Evolutionary conservation across 2,888 invertebrate genomes (phyloP).

Genomic region (Cheilosia scutellata): DNA sequence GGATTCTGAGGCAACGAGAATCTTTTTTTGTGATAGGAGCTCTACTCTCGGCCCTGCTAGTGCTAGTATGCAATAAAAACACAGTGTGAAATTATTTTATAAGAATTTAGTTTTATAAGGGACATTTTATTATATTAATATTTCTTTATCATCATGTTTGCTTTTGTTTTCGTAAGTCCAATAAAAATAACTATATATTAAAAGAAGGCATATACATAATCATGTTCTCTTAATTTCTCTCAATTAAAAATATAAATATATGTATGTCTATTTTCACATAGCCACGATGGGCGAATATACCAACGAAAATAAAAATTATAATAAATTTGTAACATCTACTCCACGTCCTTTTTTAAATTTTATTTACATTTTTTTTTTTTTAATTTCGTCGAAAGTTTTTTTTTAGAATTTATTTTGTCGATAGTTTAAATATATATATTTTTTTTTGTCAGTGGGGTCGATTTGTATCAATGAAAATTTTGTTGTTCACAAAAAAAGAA

Average conservation of each 20-base stretch:
- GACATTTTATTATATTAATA: constrained; percentile 42
- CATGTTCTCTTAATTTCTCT: constrained; percentile 55
- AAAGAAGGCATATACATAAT: constrained; percentile 67
- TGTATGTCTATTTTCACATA: constrained; percentile 43
- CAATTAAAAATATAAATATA: constrained; percentile 73
- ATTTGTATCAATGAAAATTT: constrained; percentile 52
- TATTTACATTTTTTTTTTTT: constrained; percentile 48
- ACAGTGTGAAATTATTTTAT: constrained; percentile 19
- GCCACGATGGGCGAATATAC: constrained; percentile 40
- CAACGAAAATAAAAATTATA: constrained; percentile 30
- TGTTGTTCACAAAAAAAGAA: constrained; percentile 34
- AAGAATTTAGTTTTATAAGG: constrained; percentile 49
- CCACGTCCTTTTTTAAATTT: constrained; percentile 18
- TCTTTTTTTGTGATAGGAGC: too few species aligned
- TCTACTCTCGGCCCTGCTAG: too few species aligned
- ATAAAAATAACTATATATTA: constrained; percentile 73
- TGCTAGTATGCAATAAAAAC: neutral
- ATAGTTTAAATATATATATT: constrained; percentile 21
- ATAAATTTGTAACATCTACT: constrained; percentile 32
- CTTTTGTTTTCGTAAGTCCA: constrained; percentile 56
- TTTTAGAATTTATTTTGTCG: constrained; percentile 51
- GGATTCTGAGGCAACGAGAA: too few species aligned
- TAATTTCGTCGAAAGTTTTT: constrained; percentile 42
- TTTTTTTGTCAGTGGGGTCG: constrained; percentile 48
- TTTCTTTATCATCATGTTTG: constrained; percentile 19